Evolutionary conservation across 2,113 vertebrate genomes (phyloP).

Genomic region (Todiramphus chloris): DNA sequence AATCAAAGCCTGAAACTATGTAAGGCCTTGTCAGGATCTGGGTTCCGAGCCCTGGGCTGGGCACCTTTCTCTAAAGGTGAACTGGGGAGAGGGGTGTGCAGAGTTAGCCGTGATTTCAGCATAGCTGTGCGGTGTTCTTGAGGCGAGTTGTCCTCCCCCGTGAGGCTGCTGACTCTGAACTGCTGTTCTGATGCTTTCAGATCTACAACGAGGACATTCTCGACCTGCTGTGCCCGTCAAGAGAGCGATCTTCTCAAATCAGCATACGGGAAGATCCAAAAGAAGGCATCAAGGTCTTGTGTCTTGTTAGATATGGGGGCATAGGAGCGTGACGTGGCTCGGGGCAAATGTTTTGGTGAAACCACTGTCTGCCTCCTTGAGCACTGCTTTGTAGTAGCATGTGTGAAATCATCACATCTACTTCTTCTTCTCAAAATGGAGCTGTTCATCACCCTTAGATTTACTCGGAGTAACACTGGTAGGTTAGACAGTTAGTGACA

Average conservation of each 20-base stretch:
- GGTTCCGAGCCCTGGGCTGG: background rate
- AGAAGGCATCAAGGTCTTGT: constrained; percentile 91
- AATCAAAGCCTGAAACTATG: rapidly evolving
- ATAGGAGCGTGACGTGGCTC: rapidly evolving
- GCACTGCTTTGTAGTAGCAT: background rate
- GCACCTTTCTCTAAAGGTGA: background rate
- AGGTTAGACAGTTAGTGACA: background rate
- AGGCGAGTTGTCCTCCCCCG: rapidly evolving
- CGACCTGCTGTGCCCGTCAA: constrained; percentile 85
- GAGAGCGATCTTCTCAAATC: constrained; percentile 82
- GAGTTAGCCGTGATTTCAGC: background rate
- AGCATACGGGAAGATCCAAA: constrained; percentile 95
- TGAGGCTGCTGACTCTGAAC: background rate
- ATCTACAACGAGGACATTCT: constrained; percentile 97
- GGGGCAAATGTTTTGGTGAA: rapidly evolving
- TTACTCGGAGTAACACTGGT: too few relatives aligned
- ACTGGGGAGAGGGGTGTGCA: background rate
- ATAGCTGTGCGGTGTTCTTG: too few relatives aligned
- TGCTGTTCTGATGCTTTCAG: constrained; percentile 66
- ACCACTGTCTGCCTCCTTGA: background rate
- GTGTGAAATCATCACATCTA: background rate
- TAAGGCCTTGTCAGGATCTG: background rate
- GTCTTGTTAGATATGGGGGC: background rate
- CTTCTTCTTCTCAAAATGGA: background rate
- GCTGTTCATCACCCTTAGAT: too few relatives aligned